Base-by-base conservation (phyloP, 2,113 vertebrate species). In the Cisticola juncidis region DNA sequence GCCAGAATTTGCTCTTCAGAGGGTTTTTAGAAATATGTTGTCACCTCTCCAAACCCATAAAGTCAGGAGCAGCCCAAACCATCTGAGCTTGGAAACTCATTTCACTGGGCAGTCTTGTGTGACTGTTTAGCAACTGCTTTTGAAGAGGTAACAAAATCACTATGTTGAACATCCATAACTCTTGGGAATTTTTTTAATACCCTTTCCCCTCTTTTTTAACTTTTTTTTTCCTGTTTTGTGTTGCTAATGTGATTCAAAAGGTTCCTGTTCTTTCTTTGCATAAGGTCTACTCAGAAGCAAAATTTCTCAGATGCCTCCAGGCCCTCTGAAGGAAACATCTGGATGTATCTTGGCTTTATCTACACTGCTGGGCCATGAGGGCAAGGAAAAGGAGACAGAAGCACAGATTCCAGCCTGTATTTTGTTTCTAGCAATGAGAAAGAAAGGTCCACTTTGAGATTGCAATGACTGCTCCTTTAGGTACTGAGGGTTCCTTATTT, bases 1-100 rank as follows among this genome's bases (percentile, higher is more conserved):
- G 10, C 2, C 61, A 70, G 3, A 23, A 26, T 76, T 90, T 53
- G 9, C 21, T 45, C 29, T 51, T 54, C 35, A 73, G 29, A 36
- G 4, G 5, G 2, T 9, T 78, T 81, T 90, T 50, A 1, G 2
- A 18, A 14, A 19, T 54, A 8, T 0, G 0, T 36, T 50, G 8
- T 12, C 29, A 19, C 35, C 4, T 65, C 26, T 69, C 23, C 78
- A 72, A 73, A 42, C 25, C 33, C 44, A 64, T 25, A 19, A 76
- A 68, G 16, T 18, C 35, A 29, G 45, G 25, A 80, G 12, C 42
- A 57, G 15, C 44, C 58, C 60, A 70, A 73, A 31, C 11, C 25
- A 13, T 26, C 54, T 44, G 7, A 17, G 7, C 47, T 69, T 68
- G 29, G 29, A 25, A 20, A 33, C 9, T 12, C 42, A 35, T 70